These are phyloP conservation scores for Drosophila orena DNA, from an alignment of 1,140 invertebrate species.

Conservation along the genomic window DNA sequence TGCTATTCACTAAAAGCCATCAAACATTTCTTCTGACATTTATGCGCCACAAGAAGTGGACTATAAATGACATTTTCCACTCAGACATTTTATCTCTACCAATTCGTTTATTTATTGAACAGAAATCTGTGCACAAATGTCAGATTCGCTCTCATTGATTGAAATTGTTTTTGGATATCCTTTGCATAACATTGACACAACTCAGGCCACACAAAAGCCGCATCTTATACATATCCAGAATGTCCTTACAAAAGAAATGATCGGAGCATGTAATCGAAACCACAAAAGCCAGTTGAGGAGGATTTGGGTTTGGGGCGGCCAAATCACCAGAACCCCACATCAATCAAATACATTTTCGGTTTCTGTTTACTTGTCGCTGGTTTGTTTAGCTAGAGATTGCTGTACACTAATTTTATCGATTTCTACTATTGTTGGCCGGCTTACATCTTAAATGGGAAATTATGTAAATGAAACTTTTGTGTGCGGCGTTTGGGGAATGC, in stretches of 20 bases:
- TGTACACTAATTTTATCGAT: constrained; percentile 72
- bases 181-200: constrained; percentile 60
- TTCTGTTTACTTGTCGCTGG: constrained; percentile 64
- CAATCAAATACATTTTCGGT: constrained; percentile 71
- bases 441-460: constrained; percentile 71
- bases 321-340: constrained; percentile 43
- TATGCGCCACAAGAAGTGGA: constrained; percentile 20
- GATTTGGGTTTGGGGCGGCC: not conserved
- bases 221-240: constrained; percentile 41
- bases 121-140: constrained; percentile 34
- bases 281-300: constrained; percentile 26
- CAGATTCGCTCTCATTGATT: constrained; percentile 40
- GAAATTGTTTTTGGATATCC: constrained; percentile 51
- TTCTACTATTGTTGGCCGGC: constrained; percentile 48
- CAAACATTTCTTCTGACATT: constrained; percentile 53
- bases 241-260: constrained; percentile 27
- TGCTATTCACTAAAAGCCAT: constrained; percentile 25
- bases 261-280: constrained; percentile 43
- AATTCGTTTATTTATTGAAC: constrained; percentile 37
- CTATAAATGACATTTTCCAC: constrained; percentile 42
- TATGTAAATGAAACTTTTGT: constrained; percentile 76
- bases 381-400: constrained; percentile 57
- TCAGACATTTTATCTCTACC: constrained; percentile 47
- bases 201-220: constrained; percentile 49
- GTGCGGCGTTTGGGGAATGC: constrained; percentile 39